A percentile compares a stretch with the other conserved stretches of the same genome.
phyloP scores from a whole-genome alignment of 2,888 invertebrate species.

The Bruchidius siliquastri region DNA sequence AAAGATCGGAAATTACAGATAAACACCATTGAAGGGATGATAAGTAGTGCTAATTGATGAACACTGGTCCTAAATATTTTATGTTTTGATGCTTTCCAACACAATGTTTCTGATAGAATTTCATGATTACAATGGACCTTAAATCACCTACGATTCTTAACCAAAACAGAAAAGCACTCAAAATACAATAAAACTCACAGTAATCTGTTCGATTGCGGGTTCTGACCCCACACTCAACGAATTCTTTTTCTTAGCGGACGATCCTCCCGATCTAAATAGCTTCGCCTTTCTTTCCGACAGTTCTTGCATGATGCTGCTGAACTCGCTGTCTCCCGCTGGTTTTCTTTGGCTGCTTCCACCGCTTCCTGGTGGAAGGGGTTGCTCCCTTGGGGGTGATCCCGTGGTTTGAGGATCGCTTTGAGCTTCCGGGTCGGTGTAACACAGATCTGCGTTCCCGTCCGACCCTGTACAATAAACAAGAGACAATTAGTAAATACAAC shows the following conservation, averaged over 20 bases:
- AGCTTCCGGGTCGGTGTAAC: constrained; percentile 65
- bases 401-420: constrained; percentile 60
- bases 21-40: too few species aligned
- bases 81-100: too few species aligned
- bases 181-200: constrained; percentile 30
- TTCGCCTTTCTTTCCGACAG: constrained; percentile 54
- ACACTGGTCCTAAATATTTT: too few species aligned
- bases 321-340: constrained; percentile 36
- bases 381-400: constrained; percentile 54
- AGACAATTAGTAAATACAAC: too few species aligned
- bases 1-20: neutral
- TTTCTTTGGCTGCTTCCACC: constrained; percentile 29
- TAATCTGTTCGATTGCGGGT: constrained; percentile 41
- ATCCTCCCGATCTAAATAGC: constrained; percentile 60
- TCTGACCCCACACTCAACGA: constrained; percentile 55
- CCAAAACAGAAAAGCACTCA: neutral
- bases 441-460: constrained; percentile 50
- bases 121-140: too few species aligned
- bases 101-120: too few species aligned
- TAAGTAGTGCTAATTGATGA: too few species aligned
- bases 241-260: constrained; percentile 60
- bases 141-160: too few species aligned
- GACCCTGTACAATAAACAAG: constrained; percentile 43
- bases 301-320: constrained; percentile 37
- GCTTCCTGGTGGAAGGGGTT: constrained; percentile 25